Conservation (phyloP, 2,797 vertebrate genomes). For the Podarcis siculus region DNA sequence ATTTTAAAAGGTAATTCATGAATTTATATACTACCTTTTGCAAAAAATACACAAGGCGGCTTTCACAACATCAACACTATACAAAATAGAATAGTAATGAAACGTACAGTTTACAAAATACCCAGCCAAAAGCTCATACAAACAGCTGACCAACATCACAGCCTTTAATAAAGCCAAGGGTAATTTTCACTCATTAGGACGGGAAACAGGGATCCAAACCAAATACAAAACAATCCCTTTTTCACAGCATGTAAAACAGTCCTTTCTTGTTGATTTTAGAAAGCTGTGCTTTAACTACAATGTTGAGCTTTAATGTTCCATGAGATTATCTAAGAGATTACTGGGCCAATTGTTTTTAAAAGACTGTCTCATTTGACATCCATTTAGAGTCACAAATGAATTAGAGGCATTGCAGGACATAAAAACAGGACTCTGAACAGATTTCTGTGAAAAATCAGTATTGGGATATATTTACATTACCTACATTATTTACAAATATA, state of each 20-base stretch:
- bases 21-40: neutral
- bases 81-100: constrained; percentile 17
- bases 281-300: constrained; percentile 32
- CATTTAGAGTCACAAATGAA: constrained; percentile 16
- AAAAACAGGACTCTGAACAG: constrained; percentile 36
- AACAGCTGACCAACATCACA: constrained; percentile 5
- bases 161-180: constrained; percentile 1
- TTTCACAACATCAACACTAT: neutral
- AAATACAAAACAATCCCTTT: constrained; percentile 24
- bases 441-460: neutral
- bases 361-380: constrained; percentile 36
- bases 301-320: constrained; percentile 44
- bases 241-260: constrained; percentile 8
- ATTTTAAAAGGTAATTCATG: neutral
- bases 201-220: neutral
- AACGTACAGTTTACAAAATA: neutral
- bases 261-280: constrained; percentile 31
- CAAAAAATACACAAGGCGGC: neutral
- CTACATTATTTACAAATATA: constrained; percentile 8
- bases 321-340: constrained; percentile 56
- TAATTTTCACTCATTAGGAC: constrained; percentile 26
- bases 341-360: constrained; percentile 46
- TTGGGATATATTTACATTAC: neutral
- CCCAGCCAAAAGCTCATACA: neutral
- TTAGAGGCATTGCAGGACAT: constrained; percentile 47